These are phyloP conservation scores for Megaceryle alcyon DNA, from an alignment of 2,797 vertebrate species.

Conservation along the genomic window DNA sequence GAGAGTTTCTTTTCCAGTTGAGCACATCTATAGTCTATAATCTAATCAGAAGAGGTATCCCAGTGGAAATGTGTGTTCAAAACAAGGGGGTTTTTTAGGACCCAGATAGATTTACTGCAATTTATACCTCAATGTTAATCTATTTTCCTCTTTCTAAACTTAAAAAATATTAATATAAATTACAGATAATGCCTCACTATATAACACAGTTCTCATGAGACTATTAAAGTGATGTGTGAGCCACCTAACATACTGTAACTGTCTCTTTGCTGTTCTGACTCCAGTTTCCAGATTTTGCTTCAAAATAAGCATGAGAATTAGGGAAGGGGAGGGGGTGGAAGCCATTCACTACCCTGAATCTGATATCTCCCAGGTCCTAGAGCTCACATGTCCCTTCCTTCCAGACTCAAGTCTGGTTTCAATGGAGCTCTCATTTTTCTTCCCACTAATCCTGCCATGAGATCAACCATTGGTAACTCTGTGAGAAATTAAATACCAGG, in stretches of 20 bases:
- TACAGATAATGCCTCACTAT: slow-evolving; percentile 3
- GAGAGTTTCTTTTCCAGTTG: neutral
- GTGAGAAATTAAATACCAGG: slow-evolving; percentile 65
- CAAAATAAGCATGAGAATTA: slow-evolving; percentile 25
- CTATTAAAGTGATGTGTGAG: neutral
- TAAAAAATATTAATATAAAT: slow-evolving; percentile 14
- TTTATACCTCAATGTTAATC: neutral
- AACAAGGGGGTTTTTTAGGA: neutral
- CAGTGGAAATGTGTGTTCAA: neutral
- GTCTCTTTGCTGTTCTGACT: slow-evolving; percentile 25
- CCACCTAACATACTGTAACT: neutral
- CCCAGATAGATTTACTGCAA: neutral
- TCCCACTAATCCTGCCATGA: slow-evolving; percentile 65
- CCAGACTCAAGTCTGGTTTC: slow-evolving; percentile 67
- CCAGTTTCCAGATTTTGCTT: slow-evolving; percentile 21
- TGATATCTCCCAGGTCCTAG: slow-evolving; percentile 40
- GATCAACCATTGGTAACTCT: slow-evolving; percentile 70
- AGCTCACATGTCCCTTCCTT: slow-evolving; percentile 50
- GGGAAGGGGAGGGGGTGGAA: neutral
- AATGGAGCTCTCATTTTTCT: slow-evolving; percentile 71
- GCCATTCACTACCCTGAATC: slow-evolving; percentile 11
- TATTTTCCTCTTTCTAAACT: slow-evolving; percentile 15
- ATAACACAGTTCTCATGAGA: neutral
- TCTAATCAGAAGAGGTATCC: slow-evolving; percentile 18
- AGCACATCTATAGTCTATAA: slow-evolving; percentile 8